Evolutionary conservation across 2,113 vertebrate genomes (phyloP), one percentile per base, ranked within the genome.

Genomic region (Melanerpes formicivorus): DNA sequence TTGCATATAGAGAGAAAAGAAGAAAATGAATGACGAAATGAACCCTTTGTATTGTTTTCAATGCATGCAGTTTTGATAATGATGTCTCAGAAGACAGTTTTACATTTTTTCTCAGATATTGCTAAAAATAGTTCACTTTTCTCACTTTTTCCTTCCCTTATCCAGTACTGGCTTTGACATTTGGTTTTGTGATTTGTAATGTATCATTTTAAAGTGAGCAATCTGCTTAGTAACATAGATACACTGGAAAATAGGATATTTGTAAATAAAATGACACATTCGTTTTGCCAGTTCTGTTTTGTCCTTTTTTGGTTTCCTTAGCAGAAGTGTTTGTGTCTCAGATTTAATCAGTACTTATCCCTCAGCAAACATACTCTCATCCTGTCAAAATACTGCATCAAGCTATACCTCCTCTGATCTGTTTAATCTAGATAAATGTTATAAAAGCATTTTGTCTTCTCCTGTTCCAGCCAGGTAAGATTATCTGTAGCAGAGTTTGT

Each of bases 341-440:
- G 63, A 88, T 87, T 87, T 96, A 78, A 94, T 96, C 80, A 48
- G 72, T 84, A 72, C 66, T n/a, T 88, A 65, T 86, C 89, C 64
- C 84, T 79, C 40, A 79, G 79, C 92, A 92, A 93, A 91, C 54
- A 37, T 48, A 32, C 52, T 75, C 87, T 93, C 52, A 17, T 30
- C 78, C 84, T 94, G 87, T 93, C 90, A 92, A 93, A 96, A 95
- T 95, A 97, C 76, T 85, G 89, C 80, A 88, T 88, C 83, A 80
- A 48, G 25, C 69, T 66, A 21, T 92, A 85, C 93, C 94, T 95
- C 34, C 79, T 90, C 80, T 91, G 80, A 67, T 87, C 87, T 90
- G 72, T 83, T 94, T 96, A 97, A 95, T 96, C 92, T 88, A 92
- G 95, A 96, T 96, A 94, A 95, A 92, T 94, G 86, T 74, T 94